Percentiles rank a stretch among this genome's conserved stretches.
Conservation (phyloP, 35 echinoderm and acorn worm species). For the Nesometra sesokonis region DNA sequence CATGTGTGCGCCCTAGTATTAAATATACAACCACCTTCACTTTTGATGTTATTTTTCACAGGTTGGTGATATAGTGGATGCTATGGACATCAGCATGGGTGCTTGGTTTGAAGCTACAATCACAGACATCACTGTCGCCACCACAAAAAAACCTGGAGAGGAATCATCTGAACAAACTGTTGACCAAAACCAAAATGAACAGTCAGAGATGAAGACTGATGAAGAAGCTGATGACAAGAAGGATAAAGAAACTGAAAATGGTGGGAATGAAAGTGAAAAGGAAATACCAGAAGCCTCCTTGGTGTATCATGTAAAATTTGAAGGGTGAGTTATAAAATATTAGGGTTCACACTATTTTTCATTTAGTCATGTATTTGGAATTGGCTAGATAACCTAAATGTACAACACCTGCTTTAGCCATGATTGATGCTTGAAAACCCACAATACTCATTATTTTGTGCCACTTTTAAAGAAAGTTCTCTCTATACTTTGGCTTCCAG, state of each 20-base stretch:
- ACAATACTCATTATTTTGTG: too few relatives aligned
- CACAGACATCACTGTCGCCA: conserved; percentile 21
- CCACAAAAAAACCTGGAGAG: conserved; percentile 8
- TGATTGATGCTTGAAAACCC: too few relatives aligned
- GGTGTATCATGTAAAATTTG: conserved; percentile 25
- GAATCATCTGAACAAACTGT: background rate
- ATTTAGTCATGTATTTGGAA: too few relatives aligned
- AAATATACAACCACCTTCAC: too few relatives aligned
- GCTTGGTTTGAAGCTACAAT: conserved; percentile 97
- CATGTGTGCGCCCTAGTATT: too few relatives aligned
- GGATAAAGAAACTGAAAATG: conserved; percentile 12
- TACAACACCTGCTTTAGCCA: too few relatives aligned
- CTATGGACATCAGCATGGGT: conserved; percentile 80
- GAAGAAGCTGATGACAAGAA: background rate
- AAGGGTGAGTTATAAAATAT: conserved; percentile 22
- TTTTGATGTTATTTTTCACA: conserved; percentile 6
- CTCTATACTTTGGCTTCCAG: too few relatives aligned
- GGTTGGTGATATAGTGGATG: conserved; percentile 90
- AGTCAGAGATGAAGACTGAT: background rate
- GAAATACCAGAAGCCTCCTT: conserved; percentile 22
- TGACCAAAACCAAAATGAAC: background rate
- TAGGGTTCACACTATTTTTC: too few relatives aligned
- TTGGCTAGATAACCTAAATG: too few relatives aligned
- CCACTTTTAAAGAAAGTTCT: too few relatives aligned
- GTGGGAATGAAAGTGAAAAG: background rate